A percentile compares a stretch with the other conserved stretches of the same genome.
Conservation (phyloP, 2,888 invertebrate species). For the Sericinus montela region DNA sequence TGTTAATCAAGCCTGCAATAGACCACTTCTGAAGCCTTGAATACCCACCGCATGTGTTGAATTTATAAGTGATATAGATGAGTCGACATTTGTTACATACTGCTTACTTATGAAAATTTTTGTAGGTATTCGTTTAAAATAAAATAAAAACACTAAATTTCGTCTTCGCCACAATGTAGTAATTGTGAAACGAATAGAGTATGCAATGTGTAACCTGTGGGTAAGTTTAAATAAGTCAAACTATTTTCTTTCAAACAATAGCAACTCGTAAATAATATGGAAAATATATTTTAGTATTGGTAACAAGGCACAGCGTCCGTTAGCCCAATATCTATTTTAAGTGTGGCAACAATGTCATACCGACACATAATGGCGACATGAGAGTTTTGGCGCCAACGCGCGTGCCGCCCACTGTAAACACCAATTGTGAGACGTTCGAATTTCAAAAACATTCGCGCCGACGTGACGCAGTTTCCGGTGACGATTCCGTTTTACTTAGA, state of each 20-base stretch:
- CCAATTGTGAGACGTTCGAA: constrained; percentile 61
- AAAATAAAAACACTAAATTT: no score
- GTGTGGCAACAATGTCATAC: constrained; percentile 68
- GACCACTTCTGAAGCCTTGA: no score
- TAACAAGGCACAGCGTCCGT: constrained; percentile 32
- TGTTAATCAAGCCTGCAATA: no score
- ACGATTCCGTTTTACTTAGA: constrained; percentile 49
- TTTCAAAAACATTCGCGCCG: constrained; percentile 71
- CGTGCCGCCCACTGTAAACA: constrained; percentile 71
- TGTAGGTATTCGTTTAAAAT: no score
- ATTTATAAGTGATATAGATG: no score
- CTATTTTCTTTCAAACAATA: neutral
- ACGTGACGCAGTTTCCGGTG: constrained; percentile 74
- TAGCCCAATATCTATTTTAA: constrained; percentile 56
- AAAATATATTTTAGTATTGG: constrained; percentile 30
- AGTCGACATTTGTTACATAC: no score
- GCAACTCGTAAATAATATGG: constrained; percentile 1
- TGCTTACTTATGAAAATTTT: no score
- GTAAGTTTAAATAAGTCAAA: neutral
- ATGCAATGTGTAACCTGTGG: no score
- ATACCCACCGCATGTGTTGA: no score
- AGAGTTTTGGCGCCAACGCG: constrained; percentile 60
- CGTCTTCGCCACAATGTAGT: no score
- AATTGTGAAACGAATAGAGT: no score
- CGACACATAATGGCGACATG: constrained; percentile 52